A percentile compares a stretch with the other conserved stretches of the same genome.
phyloP scores from a whole-genome alignment of 92 coral and sea anemone species.

The Palythoa heliodiscus region DNA sequence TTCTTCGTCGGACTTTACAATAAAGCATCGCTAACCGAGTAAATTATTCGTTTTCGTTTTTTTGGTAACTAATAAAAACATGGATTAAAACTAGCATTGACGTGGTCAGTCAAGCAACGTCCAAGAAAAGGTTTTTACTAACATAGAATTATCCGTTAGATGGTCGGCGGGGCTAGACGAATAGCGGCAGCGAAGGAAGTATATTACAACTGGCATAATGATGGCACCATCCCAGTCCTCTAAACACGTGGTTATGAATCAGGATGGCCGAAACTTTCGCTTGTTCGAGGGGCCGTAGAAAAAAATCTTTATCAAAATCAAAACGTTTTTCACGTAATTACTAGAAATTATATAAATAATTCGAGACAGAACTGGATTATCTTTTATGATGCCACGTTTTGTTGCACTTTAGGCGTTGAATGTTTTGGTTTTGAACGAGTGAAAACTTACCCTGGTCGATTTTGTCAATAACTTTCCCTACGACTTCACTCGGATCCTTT shows the following conservation, averaged over 20 bases:
- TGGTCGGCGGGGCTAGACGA: no score
- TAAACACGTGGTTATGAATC: not conserved
- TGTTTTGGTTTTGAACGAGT: no score
- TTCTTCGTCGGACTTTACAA: no score
- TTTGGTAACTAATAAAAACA: no score
- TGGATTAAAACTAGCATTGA: no score
- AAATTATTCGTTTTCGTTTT: no score
- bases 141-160: no score
- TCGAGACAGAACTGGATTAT: not conserved
- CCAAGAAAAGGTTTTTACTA: no score
- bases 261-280: not conserved
- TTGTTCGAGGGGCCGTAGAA: not conserved
- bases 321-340: not conserved
- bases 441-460: constrained; percentile 4
- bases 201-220: not conserved
- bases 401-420: not conserved
- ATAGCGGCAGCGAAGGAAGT: not conserved
- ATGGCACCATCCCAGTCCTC: no score
- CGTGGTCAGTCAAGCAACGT: no score
- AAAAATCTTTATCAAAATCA: not conserved
- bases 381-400: not conserved
- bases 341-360: not conserved
- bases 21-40: no score
- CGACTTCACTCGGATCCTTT: constrained; percentile 19
- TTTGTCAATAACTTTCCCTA: not conserved